Percentiles rank a stretch among this genome's conserved stretches.
Conservation (phyloP, 2,113 vertebrate genomes). For the Forbesichthys papilliferus region DNA sequence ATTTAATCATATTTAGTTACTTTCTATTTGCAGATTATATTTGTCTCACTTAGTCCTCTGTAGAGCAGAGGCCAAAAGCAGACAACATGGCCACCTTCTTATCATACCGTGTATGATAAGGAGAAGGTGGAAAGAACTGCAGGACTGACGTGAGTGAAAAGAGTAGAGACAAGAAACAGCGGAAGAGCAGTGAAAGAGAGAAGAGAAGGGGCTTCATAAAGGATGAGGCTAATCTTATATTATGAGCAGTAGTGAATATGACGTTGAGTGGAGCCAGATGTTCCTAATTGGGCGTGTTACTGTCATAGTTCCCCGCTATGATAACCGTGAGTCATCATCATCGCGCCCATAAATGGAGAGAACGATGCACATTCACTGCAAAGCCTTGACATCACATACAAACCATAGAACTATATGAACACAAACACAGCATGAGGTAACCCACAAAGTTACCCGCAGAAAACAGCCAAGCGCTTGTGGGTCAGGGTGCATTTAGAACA, state of each 20-base stretch:
- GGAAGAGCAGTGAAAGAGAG: neutral
- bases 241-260: slow-evolving; percentile 12
- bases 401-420: neutral
- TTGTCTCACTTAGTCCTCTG: too few relatives aligned
- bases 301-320: slow-evolving; percentile 58
- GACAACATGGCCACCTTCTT: too few relatives aligned
- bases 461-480: too few relatives aligned
- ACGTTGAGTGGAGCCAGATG: slow-evolving; percentile 62
- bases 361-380: slow-evolving; percentile 22
- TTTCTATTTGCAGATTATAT: too few relatives aligned
- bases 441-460: neutral
- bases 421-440: slow-evolving; percentile 16
- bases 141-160: neutral
- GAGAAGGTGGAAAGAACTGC: slow-evolving; percentile 1
- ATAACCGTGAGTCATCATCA: slow-evolving; percentile 67
- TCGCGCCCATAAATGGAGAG: slow-evolving; percentile 46
- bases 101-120: too few relatives aligned
- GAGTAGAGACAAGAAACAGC: neutral
- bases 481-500: too few relatives aligned
- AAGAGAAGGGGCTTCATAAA: neutral
- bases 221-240: neutral
- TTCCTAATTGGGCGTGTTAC: slow-evolving; percentile 57
- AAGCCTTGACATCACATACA: neutral
- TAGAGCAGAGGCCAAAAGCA: too few relatives aligned
- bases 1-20: too few relatives aligned